These are phyloP conservation scores for Hermaeophaga mercurialis DNA, from an alignment of 2,888 invertebrate species.

Conservation along the genomic window DNA sequence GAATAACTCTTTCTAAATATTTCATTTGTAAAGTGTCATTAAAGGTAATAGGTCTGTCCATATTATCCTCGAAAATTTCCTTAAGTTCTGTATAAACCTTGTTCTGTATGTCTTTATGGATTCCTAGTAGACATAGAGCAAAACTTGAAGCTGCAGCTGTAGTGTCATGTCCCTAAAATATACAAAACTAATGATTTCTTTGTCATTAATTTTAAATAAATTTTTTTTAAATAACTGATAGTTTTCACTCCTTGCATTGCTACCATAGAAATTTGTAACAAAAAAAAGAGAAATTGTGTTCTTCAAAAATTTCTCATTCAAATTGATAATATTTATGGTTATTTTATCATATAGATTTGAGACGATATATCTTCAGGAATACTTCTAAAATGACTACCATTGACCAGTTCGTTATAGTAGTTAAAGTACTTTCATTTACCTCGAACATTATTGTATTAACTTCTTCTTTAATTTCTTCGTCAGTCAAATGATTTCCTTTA, in stretches of 20 bases:
- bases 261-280: too few relatives aligned
- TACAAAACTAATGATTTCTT: too few relatives aligned
- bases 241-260: too few relatives aligned
- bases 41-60: slow-evolving; percentile 76
- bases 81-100: slow-evolving; percentile 73
- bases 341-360: too few relatives aligned
- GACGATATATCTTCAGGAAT: too few relatives aligned
- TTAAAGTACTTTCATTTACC: slow-evolving; percentile 59
- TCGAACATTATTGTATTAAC: slow-evolving; percentile 88
- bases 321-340: too few relatives aligned
- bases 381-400: too few relatives aligned
- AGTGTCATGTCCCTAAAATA: slow-evolving; percentile 72
- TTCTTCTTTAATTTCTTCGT: slow-evolving; percentile 71
- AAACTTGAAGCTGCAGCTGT: slow-evolving; percentile 83
- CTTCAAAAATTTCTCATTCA: too few relatives aligned
- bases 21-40: slow-evolving; percentile 87
- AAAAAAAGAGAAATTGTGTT: too few relatives aligned
- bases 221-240: too few relatives aligned
- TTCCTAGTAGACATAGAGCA: slow-evolving; percentile 77
- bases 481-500: slow-evolving; percentile 28
- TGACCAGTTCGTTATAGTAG: too few relatives aligned
- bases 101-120: slow-evolving; percentile 74
- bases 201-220: too few relatives aligned
- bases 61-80: slow-evolving; percentile 72
- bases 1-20: slow-evolving; percentile 78